Base-by-base conservation (phyloP, 2,797 vertebrate genomes). In the Intellagama lesueurii region DNA sequence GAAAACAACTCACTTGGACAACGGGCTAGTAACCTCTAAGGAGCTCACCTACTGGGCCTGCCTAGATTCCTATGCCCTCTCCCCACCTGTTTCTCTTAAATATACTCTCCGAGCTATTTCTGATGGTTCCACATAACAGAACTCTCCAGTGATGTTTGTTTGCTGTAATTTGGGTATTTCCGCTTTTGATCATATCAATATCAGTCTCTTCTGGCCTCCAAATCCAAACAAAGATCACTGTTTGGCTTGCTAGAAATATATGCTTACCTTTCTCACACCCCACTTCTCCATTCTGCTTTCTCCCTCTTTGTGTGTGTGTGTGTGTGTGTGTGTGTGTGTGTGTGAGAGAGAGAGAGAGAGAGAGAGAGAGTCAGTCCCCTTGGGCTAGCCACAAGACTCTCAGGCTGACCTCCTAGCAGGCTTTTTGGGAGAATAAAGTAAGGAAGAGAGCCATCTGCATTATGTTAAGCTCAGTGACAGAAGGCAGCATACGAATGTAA, bases 91-190 rank as follows among this genome's bases (percentile, higher is more conserved):
- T 64, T 70, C 14, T 81, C 19, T 52, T 32, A 22, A 3, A 70
- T 44, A 4, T 44, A 47, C 68, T 68, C 77, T 80, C 24, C 49
- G 56, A 73, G 76, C 64, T 30, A 2, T 75, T 89, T 56, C 44
- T 82, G 60, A n/a, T 44, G 16, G 49, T 73, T 17, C 88, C 64
- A n/a, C 56, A 44, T 40, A 40, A 11, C 69, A 86, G 88, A 86
- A 66, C 28, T 80, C 44, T 47, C 70, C 84, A 24, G 12, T 56
- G 17, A 69, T 76, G 52, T 35, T 24, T 28, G 30, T 73, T 7
- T 47, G 26, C 78, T 26, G 1, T 69, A 77, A 81, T n/a, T 17
- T n/a, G 40, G 56, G 17, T 30, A 49, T 52, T 86, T 81, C 56
- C 32, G 24, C 52, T 49, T 30, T 40, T 69, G 26, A 8, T 56